Percentiles rank a stretch among this genome's conserved stretches.
Conservation (phyloP, 1,140 invertebrate genomes). For the Aphidius ervi region DNA sequence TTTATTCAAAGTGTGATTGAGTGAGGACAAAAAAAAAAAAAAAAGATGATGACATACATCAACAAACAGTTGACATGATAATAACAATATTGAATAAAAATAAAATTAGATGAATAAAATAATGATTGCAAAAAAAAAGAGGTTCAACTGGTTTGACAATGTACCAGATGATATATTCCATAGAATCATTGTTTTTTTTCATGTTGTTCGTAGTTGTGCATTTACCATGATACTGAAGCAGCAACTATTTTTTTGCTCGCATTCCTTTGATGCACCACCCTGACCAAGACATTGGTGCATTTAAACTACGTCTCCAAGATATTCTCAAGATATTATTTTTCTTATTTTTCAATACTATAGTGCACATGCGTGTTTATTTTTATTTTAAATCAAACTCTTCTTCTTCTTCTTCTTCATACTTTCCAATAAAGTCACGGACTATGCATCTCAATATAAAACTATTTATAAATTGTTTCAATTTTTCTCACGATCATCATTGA, state of each 20-base stretch:
- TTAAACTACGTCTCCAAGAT: not conserved
- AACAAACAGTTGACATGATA: too few relatives aligned
- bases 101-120: too few relatives aligned
- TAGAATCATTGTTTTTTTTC: too few relatives aligned
- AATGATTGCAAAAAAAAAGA: too few relatives aligned
- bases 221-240: too few relatives aligned
- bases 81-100: too few relatives aligned
- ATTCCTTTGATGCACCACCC: conserved; percentile 7
- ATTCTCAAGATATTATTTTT: conserved; percentile 14
- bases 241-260: not conserved
- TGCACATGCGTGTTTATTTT: conserved; percentile 5
- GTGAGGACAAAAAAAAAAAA: too few relatives aligned
- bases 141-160: too few relatives aligned
- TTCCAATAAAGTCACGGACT: conserved; percentile 5
- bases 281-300: conserved; percentile 8
- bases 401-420: not conserved
- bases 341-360: not conserved
- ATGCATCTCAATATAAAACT: not conserved
- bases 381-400: not conserved
- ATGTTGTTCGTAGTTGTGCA: too few relatives aligned
- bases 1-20: too few relatives aligned
- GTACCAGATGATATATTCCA: too few relatives aligned
- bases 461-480: not conserved
- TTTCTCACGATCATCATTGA: not conserved
- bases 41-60: too few relatives aligned